Evolutionary conservation across 2,113 vertebrate species (phyloP).

Genomic region (Hypanus sabinus): DNA sequence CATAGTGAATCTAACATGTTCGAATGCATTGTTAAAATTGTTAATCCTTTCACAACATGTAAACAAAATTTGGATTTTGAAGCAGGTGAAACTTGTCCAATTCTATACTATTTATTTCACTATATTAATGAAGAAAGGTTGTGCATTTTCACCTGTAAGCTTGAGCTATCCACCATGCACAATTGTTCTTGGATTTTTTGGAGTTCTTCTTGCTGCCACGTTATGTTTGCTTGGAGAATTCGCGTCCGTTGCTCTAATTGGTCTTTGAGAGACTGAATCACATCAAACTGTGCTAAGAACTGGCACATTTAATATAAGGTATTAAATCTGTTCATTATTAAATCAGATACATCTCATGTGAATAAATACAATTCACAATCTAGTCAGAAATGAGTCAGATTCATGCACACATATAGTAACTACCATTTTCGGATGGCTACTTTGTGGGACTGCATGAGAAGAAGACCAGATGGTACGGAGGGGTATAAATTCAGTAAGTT

Average conservation of each 20-base stretch:
- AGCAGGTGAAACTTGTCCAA: background rate
- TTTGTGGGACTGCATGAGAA: background rate
- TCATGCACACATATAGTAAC: background rate
- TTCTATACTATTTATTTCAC: background rate
- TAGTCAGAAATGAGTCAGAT: background rate
- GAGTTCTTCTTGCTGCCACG: constrained; percentile 70
- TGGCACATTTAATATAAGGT: constrained; percentile 36
- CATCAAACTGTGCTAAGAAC: constrained; percentile 60
- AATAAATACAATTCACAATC: background rate
- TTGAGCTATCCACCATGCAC: constrained; percentile 66
- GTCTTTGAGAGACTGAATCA: constrained; percentile 68
- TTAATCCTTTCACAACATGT: background rate
- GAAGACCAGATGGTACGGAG: background rate
- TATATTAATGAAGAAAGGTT: background rate
- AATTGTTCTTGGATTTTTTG: constrained; percentile 69
- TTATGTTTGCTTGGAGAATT: constrained; percentile 66
- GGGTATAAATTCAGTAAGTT: too few species aligned
- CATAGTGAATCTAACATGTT: background rate
- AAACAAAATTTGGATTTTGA: background rate
- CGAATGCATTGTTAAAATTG: background rate
- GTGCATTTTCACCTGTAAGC: constrained; percentile 50
- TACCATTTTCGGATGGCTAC: background rate
- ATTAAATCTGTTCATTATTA: too few species aligned
- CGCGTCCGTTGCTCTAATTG: constrained; percentile 64
- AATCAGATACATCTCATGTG: background rate